Evolutionary conservation across 2,888 invertebrate species (phyloP).

Genomic region (Cremastinae sp.): DNA sequence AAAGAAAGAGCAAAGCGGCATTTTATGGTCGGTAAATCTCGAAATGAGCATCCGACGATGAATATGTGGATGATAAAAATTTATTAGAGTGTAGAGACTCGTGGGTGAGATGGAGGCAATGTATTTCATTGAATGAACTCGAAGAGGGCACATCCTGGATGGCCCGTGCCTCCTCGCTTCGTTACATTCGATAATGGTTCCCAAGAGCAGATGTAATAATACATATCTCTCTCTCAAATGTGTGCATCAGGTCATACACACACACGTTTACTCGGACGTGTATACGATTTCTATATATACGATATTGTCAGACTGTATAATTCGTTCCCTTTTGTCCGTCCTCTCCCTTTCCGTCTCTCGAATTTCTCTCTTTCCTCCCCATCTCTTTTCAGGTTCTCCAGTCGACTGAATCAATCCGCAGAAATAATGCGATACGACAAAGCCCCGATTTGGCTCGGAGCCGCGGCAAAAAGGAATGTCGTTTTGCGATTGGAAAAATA

Average conservation of each 20-base stretch:
- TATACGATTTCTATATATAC: not conserved
- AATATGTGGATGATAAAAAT: not conserved
- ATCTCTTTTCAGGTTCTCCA: conserved; percentile 32
- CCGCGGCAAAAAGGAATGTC: conserved; percentile 39
- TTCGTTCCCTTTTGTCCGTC: conserved; percentile 2
- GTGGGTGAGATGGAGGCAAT: conserved; percentile 18
- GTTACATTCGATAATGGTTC: conserved; percentile 74
- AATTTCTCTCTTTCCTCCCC: conserved; percentile 1
- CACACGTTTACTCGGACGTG: not conserved
- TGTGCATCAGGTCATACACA: not conserved
- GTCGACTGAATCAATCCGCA: conserved; percentile 48
- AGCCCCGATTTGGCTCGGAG: conserved; percentile 53
- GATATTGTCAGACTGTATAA: not conserved
- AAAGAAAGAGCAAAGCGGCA: not conserved
- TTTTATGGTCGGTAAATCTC: conserved; percentile 36
- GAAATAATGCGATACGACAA: conserved; percentile 43
- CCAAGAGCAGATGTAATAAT: conserved; percentile 57
- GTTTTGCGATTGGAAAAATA: conserved; percentile 13
- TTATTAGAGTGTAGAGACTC: conserved; percentile 8
- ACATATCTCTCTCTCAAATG: conserved; percentile 44
- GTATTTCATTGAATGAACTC: conserved; percentile 54
- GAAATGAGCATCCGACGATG: conserved; percentile 43
- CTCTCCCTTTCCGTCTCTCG: conserved; percentile 1
- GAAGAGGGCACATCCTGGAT: conserved; percentile 59
- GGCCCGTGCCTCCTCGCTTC: conserved; percentile 75